Percentiles rank a stretch among this genome's conserved stretches.
Conservation (phyloP, 2,888 invertebrate species). For the Matsumyia berberina region DNA sequence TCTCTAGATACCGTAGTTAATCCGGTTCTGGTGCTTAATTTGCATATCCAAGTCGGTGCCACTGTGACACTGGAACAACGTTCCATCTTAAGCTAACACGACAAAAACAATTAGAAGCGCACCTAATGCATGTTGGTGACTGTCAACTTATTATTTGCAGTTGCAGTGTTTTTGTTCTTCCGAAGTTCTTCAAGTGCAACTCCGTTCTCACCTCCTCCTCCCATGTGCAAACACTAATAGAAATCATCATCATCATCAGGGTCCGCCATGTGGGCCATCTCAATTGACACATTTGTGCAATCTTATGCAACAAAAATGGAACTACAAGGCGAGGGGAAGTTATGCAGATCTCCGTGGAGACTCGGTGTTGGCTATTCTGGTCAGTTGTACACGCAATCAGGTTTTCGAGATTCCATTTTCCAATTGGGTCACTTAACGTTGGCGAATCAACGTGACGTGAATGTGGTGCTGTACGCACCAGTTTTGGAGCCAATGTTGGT, state of each 20-base stretch:
- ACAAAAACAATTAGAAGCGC: conserved; percentile 59
- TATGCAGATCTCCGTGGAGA: conserved; percentile 9
- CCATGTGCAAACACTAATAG: conserved; percentile 31
- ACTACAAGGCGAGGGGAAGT: not conserved
- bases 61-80: not conserved
- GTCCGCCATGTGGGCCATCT: conserved; percentile 25
- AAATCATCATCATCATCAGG: conserved; percentile 38
- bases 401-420: conserved; percentile 64
- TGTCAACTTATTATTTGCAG: conserved; percentile 42
- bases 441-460: conserved; percentile 67
- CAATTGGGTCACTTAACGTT: conserved; percentile 72
- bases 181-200: conserved; percentile 7
- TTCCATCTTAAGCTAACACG: not conserved
- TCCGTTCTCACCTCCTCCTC: conserved; percentile 28
- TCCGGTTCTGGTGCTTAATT: conserved; percentile 52
- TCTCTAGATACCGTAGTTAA: conserved; percentile 24
- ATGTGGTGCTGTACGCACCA: conserved; percentile 46
- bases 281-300: conserved; percentile 62
- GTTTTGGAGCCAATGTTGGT: conserved; percentile 42
- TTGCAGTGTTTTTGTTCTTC: not conserved
- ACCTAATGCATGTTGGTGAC: conserved; percentile 45
- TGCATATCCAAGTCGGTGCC: conserved; percentile 33
- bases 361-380: conserved; percentile 18
- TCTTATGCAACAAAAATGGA: conserved; percentile 53
- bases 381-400: conserved; percentile 41